phyloP scores from a whole-genome alignment of 2,113 vertebrate genomes.

The Lanius ludovicianus region DNA sequence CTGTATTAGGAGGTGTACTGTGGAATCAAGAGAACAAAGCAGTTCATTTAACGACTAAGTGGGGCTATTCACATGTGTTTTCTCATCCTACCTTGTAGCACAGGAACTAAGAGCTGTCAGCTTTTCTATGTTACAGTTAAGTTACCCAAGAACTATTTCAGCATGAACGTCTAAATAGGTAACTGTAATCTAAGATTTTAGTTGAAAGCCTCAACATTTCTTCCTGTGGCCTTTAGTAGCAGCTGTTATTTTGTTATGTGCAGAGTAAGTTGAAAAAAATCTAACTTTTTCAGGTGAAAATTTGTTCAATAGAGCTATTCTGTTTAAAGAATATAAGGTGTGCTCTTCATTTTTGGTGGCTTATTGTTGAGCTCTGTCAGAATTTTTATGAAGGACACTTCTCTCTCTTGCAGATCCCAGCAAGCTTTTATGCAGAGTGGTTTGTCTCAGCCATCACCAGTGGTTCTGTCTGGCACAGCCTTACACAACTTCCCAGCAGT shows the following conservation, averaged over 20 bases:
- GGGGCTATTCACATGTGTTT: background rate
- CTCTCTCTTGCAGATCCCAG: conserved; percentile 83
- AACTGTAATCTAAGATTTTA: background rate
- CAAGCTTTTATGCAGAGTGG: conserved; percentile 97
- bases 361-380: background rate
- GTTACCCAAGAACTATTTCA: background rate
- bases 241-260: background rate
- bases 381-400: background rate
- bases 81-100: background rate
- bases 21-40: background rate
- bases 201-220: accelerated
- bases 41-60: background rate
- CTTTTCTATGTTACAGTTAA: background rate
- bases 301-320: background rate
- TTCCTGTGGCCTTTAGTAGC: background rate
- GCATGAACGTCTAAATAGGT: background rate
- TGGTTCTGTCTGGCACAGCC: conserved; percentile 93
- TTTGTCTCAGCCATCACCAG: conserved; percentile 91
- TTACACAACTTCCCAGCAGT: conserved; percentile 93
- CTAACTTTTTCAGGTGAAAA: background rate
- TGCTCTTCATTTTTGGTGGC: background rate
- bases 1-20: background rate
- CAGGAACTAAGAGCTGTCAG: background rate
- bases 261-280: background rate
- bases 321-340: background rate